Conservation (phyloP, 2,888 invertebrate species). For the Tinea semifulvella region DNA sequence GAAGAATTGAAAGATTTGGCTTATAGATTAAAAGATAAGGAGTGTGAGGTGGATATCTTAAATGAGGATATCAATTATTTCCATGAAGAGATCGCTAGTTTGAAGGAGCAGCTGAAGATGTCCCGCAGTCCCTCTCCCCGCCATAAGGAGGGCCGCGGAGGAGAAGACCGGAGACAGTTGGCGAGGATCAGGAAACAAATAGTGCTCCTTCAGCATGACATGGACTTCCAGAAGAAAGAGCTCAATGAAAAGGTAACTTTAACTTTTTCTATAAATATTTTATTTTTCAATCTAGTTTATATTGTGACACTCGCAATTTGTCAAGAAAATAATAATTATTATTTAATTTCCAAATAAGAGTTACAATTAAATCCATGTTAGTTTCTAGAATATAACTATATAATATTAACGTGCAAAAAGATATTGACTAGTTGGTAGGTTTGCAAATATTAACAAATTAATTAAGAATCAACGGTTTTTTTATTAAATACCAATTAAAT, state of each 20-base stretch:
- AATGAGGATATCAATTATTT: conserved; percentile 59
- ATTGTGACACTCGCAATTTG: background rate
- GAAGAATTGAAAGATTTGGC: conserved; percentile 49
- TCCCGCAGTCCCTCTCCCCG: conserved; percentile 66
- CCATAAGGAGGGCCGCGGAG: conserved; percentile 53
- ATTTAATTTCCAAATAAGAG: background rate
- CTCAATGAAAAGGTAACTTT: conserved; percentile 51
- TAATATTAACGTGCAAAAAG: no score
- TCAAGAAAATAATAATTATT: background rate
- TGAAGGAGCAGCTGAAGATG: conserved; percentile 57
- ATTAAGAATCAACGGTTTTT: no score
- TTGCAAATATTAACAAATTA: no score
- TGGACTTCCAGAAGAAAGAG: conserved; percentile 57
- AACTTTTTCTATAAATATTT: background rate
- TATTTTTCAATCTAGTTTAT: no score
- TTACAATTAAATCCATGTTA: background rate
- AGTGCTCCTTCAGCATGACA: conserved; percentile 48
- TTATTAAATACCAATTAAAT: no score
- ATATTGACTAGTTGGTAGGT: no score
- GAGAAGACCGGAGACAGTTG: conserved; percentile 66
- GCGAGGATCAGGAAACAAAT: conserved; percentile 58
- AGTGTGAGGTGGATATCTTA: conserved; percentile 62
- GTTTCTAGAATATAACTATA: background rate
- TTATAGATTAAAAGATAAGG: conserved; percentile 56
- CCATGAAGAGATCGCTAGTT: conserved; percentile 54